Evolutionary conservation across 2,113 vertebrate genomes (phyloP).

Genomic region (Clarias macrocephalus): DNA sequence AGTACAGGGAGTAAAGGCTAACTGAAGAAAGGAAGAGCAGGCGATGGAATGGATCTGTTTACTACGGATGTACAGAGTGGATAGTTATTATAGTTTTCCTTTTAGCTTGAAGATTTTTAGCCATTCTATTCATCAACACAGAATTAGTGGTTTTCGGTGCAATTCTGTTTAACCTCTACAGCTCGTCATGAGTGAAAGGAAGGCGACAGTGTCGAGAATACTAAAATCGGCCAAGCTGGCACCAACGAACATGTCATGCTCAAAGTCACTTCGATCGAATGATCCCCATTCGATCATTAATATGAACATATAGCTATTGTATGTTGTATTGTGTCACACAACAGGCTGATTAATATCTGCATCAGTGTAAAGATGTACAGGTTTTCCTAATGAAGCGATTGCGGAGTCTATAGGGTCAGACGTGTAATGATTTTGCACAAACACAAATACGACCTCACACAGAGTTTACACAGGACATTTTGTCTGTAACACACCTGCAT

Average conservation of each 20-base stretch:
- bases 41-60: background rate
- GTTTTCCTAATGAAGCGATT: background rate
- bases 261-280: background rate
- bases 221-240: background rate
- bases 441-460: background rate
- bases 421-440: background rate
- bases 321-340: background rate
- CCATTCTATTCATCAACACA: background rate
- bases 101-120: background rate
- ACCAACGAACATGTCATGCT: too few species aligned
- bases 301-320: background rate
- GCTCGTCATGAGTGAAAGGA: background rate
- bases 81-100: background rate
- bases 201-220: background rate
- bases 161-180: background rate
- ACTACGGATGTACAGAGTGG: background rate
- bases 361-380: background rate
- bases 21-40: background rate
- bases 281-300: background rate
- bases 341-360: background rate
- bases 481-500: slow-evolving; percentile 39
- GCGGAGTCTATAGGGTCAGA: background rate
- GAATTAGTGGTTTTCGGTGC: background rate
- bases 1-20: background rate
- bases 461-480: background rate